These are phyloP conservation scores for Agrilus planipennis DNA, from an alignment of 1,140 invertebrate species.

Conservation along the genomic window DNA sequence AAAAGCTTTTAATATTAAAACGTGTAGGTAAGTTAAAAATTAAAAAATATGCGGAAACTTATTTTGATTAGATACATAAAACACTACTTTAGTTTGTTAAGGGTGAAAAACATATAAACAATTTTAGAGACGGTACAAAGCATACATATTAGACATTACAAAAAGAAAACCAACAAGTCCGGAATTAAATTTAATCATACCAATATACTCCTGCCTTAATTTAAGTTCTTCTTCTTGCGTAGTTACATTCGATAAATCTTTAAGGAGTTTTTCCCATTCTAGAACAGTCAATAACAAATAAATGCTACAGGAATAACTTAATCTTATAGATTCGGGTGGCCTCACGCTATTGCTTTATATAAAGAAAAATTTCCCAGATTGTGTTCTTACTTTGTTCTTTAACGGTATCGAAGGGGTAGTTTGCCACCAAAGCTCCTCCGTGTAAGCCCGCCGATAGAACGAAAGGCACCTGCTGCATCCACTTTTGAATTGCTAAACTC, in stretches of 20 bases:
- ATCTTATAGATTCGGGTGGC: too few species aligned
- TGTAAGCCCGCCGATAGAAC: constrained; percentile 44
- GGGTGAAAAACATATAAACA: neutral
- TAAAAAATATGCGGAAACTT: neutral
- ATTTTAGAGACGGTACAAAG: too few species aligned
- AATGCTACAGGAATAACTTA: too few species aligned
- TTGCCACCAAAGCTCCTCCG: constrained; percentile 43
- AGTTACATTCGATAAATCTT: constrained; percentile 2
- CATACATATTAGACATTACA: too few species aligned
- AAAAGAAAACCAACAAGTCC: neutral
- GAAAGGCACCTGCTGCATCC: constrained; percentile 38
- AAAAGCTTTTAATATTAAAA: too few species aligned
- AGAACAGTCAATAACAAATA: too few species aligned
- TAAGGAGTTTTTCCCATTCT: constrained; percentile 7
- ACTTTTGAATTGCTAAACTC: constrained; percentile 34
- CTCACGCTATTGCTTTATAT: too few species aligned
- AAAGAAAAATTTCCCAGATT: neutral
- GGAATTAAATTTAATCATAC: neutral
- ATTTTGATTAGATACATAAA: neutral
- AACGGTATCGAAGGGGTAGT: constrained; percentile 40
- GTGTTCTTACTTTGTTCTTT: constrained; percentile 30
- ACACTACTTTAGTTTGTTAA: neutral
- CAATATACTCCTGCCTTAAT: constrained; percentile 4
- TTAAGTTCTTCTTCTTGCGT: neutral
- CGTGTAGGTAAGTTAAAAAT: too few species aligned